phyloP scores from a whole-genome alignment of 1,140 invertebrate genomes.

The Aphaenogaster ashmeadi region DNA sequence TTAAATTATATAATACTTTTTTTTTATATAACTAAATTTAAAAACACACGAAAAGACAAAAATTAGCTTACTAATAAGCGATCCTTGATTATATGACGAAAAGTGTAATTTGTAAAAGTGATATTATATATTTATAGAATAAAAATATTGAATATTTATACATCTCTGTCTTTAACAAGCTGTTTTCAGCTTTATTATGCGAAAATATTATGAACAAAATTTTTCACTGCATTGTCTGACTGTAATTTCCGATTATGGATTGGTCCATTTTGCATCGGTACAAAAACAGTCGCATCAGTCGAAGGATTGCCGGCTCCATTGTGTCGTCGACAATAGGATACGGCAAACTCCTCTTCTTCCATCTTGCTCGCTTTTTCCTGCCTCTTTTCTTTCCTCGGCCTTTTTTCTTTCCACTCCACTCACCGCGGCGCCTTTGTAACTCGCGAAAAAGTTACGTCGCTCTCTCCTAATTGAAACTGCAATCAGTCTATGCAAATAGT shows the following conservation, averaged over 20 bases:
- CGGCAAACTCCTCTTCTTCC: conserved; percentile 65
- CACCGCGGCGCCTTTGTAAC: conserved; percentile 52
- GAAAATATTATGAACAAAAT: background rate
- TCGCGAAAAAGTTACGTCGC: conserved; percentile 62
- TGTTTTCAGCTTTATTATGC: background rate
- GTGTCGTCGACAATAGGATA: conserved; percentile 63
- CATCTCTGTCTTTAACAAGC: background rate
- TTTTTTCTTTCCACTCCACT: conserved; percentile 42
- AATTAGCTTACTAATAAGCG: background rate
- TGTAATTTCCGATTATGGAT: conserved; percentile 47
- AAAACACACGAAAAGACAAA: background rate
- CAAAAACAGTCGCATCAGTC: conserved; percentile 49
- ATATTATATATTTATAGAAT: background rate
- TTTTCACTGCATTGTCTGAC: conserved; percentile 11
- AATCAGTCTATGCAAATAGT: conserved; percentile 65
- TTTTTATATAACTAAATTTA: background rate
- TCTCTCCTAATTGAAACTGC: conserved; percentile 62
- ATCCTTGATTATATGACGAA: background rate
- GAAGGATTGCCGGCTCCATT: conserved; percentile 58
- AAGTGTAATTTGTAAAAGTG: background rate
- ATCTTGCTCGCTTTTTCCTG: conserved; percentile 34
- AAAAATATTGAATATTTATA: background rate
- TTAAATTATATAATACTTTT: background rate
- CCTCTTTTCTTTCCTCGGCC: background rate
- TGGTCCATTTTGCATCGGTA: conserved; percentile 34